Conservation (phyloP, 2,797 vertebrate genomes). For the Philypnodon macrostomus region DNA sequence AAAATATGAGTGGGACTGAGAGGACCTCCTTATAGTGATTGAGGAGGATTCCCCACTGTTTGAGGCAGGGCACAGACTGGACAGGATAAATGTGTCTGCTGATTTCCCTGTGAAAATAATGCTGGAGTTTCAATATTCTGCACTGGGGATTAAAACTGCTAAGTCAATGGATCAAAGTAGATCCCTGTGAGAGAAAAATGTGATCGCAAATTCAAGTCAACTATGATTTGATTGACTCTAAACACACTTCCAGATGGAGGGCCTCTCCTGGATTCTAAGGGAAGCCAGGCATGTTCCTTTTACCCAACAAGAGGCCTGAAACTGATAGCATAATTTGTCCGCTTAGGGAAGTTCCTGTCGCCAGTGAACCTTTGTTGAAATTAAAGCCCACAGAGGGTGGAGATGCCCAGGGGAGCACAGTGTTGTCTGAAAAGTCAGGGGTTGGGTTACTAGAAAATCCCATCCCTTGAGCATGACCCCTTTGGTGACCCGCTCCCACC, state of each 20-base stretch:
- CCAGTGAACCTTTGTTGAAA: constrained; percentile 72
- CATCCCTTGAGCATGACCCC: constrained; percentile 51
- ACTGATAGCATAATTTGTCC: constrained; percentile 89
- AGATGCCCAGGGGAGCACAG: constrained; percentile 52
- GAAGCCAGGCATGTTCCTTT: constrained; percentile 35
- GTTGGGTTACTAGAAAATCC: constrained; percentile 64
- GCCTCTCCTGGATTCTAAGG: constrained; percentile 27
- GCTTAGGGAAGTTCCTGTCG: constrained; percentile 78
- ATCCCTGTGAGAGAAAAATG: constrained; percentile 37
- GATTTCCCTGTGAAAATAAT: constrained; percentile 61
- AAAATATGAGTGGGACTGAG: constrained; percentile 82
- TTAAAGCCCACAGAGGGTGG: constrained; percentile 72
- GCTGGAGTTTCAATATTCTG: too few species aligned
- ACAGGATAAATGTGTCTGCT: constrained; percentile 78
- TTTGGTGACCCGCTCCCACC: constrained; percentile 39
- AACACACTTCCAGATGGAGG: constrained; percentile 60
- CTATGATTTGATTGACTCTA: constrained; percentile 49
- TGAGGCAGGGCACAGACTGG: constrained; percentile 79
- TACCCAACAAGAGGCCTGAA: constrained; percentile 64
- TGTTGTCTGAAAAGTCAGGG: constrained; percentile 57
- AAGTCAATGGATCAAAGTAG: constrained; percentile 23
- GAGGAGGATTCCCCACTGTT: constrained; percentile 86
- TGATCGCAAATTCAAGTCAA: constrained; percentile 33
- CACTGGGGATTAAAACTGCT: constrained; percentile 8
- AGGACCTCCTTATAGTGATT: constrained; percentile 82